A percentile compares a stretch with the other conserved stretches of the same genome.
Conservation (phyloP, 2,113 vertebrate genomes). For the Thamnophis sirtalis region DNA sequence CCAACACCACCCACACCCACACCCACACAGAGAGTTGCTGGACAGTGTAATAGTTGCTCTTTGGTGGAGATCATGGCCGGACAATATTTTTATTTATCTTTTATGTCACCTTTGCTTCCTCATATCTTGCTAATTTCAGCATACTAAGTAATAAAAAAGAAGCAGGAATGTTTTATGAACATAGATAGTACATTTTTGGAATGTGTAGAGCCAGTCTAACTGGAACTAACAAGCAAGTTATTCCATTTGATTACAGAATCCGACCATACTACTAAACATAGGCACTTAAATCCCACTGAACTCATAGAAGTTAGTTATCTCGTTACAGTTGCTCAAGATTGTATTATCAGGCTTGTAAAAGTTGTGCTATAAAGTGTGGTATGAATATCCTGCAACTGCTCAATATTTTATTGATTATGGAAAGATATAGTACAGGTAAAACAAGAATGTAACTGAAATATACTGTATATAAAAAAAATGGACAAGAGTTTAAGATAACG, state of each 20-base stretch:
- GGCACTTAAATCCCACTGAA: background rate
- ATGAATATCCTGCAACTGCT: background rate
- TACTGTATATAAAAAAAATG: background rate
- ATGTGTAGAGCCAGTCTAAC: background rate
- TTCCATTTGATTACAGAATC: background rate
- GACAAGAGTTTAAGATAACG: background rate
- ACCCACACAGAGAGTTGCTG: background rate
- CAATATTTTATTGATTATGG: background rate
- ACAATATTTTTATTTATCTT: background rate
- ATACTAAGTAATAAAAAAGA: too few relatives aligned
- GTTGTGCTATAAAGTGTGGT: background rate
- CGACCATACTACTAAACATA: background rate
- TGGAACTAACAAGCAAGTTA: background rate
- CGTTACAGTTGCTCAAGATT: background rate
- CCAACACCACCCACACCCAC: too few relatives aligned
- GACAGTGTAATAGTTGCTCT: background rate
- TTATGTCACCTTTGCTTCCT: background rate
- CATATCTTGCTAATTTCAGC: background rate
- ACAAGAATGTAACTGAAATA: background rate
- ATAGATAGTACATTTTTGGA: background rate
- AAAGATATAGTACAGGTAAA: background rate
- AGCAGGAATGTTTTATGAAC: background rate
- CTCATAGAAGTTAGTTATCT: background rate
- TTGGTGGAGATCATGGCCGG: background rate
- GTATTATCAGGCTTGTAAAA: background rate